phyloP scores from a whole-genome alignment of 2,113 vertebrate species.

The Siniperca knerii region DNA sequence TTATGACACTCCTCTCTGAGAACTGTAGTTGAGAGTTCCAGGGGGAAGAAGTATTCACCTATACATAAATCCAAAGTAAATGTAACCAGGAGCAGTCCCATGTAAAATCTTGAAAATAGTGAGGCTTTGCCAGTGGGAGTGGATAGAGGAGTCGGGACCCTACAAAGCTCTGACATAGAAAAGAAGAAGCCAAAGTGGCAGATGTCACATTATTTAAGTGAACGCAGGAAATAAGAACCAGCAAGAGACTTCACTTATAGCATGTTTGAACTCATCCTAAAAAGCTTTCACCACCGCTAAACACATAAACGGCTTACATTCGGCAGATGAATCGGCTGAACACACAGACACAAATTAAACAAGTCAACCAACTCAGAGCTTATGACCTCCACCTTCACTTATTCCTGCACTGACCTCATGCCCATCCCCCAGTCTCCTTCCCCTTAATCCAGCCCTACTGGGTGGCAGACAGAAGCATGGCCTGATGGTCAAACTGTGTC shows the following conservation, averaged over 20 bases:
- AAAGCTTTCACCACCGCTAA: slow-evolving; percentile 52
- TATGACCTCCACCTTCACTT: slow-evolving; percentile 65
- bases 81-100: neutral
- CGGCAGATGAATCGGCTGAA: slow-evolving; percentile 51
- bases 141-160: neutral
- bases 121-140: neutral
- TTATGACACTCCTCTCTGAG: neutral
- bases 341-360: slow-evolving; percentile 64
- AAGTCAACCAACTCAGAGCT: slow-evolving; percentile 58
- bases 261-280: slow-evolving; percentile 60
- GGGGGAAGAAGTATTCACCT: neutral
- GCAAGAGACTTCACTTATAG: slow-evolving; percentile 21
- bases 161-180: slow-evolving; percentile 32
- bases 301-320: slow-evolving; percentile 66
- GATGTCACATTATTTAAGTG: slow-evolving; percentile 60
- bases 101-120: neutral
- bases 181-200: slow-evolving; percentile 41
- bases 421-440: slow-evolving; percentile 68
- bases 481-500: slow-evolving; percentile 68
- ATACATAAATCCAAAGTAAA: neutral
- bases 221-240: slow-evolving; percentile 30
- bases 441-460: slow-evolving; percentile 70
- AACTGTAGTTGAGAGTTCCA: neutral
- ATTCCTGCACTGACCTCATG: slow-evolving; percentile 69
- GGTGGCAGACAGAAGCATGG: slow-evolving; percentile 63